A percentile compares a stretch with the other conserved stretches of the same genome.
phyloP scores from a whole-genome alignment of 2,113 vertebrate species.

The Leucoraja erinaceus region DNA sequence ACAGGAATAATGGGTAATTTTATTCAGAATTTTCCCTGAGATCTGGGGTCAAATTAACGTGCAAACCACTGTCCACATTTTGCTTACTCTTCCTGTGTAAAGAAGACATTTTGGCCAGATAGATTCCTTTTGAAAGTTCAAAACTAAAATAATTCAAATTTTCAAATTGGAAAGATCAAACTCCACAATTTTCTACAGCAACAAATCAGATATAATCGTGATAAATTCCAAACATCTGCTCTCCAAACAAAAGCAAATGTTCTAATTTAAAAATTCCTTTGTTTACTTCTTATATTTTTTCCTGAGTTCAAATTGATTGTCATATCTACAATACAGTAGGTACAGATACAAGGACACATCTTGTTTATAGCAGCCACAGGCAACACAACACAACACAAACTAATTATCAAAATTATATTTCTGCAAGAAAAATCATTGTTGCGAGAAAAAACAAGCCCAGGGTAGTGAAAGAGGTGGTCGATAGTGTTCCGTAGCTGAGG shows the following conservation, averaged over 20 bases:
- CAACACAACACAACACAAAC: too few relatives aligned
- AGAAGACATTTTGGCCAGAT: background rate
- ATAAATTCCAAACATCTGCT: background rate
- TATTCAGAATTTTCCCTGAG: background rate
- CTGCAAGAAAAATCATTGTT: too few relatives aligned
- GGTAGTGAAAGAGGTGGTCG: too few relatives aligned
- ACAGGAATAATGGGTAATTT: background rate
- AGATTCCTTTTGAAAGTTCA: too few relatives aligned
- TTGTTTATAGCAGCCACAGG: too few relatives aligned
- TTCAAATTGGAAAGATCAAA: background rate
- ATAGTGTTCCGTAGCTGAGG: too few relatives aligned
- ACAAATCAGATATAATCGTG: background rate
- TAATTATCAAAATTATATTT: too few relatives aligned
- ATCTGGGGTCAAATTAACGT: background rate
- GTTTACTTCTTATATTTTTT: background rate
- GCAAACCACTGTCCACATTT: background rate
- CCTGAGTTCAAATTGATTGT: too few relatives aligned
- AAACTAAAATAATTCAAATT: background rate
- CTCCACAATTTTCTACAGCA: background rate
- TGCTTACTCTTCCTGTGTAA: background rate
- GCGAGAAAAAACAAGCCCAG: too few relatives aligned
- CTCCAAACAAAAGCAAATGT: background rate
- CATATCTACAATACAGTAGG: too few relatives aligned
- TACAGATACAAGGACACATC: too few relatives aligned
- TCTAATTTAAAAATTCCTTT: background rate